These are phyloP conservation scores for Ceyx margarethae DNA, from an alignment of 2,113 vertebrate genomes.

Conservation along the genomic window DNA sequence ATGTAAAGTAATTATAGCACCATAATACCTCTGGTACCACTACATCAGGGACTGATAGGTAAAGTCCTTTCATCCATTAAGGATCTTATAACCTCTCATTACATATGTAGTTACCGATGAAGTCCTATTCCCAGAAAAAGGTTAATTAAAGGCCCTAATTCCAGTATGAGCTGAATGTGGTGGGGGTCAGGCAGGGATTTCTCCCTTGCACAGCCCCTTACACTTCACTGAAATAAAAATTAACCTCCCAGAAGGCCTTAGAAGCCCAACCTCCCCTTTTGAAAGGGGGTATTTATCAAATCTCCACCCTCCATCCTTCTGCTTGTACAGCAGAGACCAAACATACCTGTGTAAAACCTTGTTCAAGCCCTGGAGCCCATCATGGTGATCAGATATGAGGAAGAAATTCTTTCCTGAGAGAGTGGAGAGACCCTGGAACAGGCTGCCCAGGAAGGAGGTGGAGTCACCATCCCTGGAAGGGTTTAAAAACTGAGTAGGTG, in stretches of 20 bases:
- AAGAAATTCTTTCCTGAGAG: too few relatives aligned
- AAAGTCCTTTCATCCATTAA: neutral
- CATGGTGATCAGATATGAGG: neutral
- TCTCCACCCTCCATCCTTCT: too few relatives aligned
- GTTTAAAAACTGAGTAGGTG: too few relatives aligned
- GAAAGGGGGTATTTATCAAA: neutral
- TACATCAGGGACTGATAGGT: neutral
- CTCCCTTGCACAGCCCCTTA: neutral
- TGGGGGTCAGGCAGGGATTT: neutral
- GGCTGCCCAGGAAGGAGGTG: too few relatives aligned
- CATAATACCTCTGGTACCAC: neutral
- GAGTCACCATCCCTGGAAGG: too few relatives aligned
- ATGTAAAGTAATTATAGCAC: neutral
- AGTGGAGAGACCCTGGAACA: too few relatives aligned
- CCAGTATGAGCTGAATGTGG: neutral
- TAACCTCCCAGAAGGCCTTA: neutral
- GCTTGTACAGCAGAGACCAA: neutral
- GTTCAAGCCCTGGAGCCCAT: neutral
- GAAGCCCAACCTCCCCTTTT: neutral
- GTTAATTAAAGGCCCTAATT: slow-evolving; percentile 15
- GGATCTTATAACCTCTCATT: neutral
- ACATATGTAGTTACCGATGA: neutral
- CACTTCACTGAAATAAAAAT: neutral
- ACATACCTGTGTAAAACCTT: fast-evolving
- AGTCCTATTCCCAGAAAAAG: neutral